Conservation (phyloP, 2,113 vertebrate species). For the Psephotus haematonotus region DNA sequence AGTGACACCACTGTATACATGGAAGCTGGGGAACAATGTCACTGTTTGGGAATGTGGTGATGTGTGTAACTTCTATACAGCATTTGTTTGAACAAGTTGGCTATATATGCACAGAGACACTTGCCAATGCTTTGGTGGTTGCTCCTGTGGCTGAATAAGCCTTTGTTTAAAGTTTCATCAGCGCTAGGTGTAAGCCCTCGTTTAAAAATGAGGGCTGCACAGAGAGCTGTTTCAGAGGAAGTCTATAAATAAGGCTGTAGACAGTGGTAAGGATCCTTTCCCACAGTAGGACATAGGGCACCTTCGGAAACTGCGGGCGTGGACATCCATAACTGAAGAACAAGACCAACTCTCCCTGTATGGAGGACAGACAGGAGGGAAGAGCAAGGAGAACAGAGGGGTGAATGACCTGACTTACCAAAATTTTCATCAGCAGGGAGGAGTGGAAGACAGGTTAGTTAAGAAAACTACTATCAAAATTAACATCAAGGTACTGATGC, state of each 20-base stretch:
- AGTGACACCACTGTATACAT: background rate
- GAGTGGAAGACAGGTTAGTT: background rate
- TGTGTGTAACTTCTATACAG: accelerated
- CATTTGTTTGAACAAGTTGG: background rate
- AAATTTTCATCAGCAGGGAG: background rate
- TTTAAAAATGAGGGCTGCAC: background rate
- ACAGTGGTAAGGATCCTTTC: accelerated
- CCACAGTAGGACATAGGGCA: background rate
- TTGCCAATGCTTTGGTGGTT: background rate
- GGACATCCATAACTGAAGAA: background rate
- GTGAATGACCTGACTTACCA: background rate
- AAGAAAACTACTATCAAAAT: background rate
- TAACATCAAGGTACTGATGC: background rate
- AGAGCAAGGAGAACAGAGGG: background rate
- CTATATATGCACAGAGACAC: background rate
- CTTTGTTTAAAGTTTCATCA: background rate
- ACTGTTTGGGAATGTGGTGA: accelerated
- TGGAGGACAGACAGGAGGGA: background rate
- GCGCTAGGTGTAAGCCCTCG: background rate
- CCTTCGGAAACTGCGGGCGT: background rate
- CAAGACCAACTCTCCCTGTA: background rate
- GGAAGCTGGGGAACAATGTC: background rate
- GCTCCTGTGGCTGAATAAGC: background rate
- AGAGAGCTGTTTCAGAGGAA: background rate
- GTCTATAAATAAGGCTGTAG: background rate